phyloP scores from a whole-genome alignment of 2,113 vertebrate genomes.

The Microcebus lehilahytsara region DNA sequence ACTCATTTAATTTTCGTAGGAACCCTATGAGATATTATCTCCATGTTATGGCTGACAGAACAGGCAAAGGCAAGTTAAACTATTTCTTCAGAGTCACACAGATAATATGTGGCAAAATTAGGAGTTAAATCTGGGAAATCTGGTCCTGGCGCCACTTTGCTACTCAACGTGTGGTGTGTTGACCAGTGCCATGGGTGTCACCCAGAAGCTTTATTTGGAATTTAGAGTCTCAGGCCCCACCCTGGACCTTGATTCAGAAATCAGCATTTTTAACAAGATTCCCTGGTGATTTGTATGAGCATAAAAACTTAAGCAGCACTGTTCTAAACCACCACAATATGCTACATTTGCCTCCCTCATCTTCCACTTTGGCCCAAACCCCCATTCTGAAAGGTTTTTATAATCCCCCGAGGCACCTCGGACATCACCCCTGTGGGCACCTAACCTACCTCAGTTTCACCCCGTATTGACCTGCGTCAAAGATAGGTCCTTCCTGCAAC shows the following conservation, averaged over 20 bases:
- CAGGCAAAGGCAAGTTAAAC: not conserved
- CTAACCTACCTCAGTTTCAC: not conserved
- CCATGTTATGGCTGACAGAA: not conserved
- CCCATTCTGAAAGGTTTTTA: not conserved
- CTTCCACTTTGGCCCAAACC: not conserved
- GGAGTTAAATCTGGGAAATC: not conserved
- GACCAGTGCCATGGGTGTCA: not conserved
- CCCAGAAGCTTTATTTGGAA: not conserved
- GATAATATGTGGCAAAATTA: not conserved
- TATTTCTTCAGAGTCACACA: not conserved
- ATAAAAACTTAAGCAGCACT: not conserved
- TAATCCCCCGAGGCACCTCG: too few relatives aligned
- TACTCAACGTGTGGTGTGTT: not conserved
- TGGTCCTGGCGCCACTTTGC: too few relatives aligned
- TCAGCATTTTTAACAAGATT: not conserved
- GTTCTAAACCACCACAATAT: not conserved
- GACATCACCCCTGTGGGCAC: not conserved
- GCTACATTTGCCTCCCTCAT: fast-evolving
- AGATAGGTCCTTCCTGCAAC: not conserved
- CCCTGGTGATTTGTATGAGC: not conserved
- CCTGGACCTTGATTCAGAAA: not conserved
- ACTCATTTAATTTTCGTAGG: not conserved
- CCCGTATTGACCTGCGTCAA: not conserved
- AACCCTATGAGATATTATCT: not conserved
- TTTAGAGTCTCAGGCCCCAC: not conserved